Evolutionary conservation across 2,888 invertebrate species (phyloP).

Genomic region (Lottia scabra): DNA sequence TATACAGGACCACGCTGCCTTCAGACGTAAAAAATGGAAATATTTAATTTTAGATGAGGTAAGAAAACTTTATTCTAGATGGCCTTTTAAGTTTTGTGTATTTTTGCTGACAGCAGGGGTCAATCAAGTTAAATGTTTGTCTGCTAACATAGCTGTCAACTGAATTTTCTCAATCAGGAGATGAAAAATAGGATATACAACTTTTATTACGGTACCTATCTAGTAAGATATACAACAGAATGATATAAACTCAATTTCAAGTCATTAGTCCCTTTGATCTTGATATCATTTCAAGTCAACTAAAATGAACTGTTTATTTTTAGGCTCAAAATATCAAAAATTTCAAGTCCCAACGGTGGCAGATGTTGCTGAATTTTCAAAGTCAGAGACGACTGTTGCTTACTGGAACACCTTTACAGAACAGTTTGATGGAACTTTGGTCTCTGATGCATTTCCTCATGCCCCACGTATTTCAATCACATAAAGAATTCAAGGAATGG

Average conservation of each 20-base stretch:
- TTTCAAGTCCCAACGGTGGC: constrained; percentile 99
- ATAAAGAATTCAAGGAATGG: constrained; percentile 95
- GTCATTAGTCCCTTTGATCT: too few species aligned
- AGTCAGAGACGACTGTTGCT: constrained; percentile 84
- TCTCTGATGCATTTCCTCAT: constrained; percentile 97
- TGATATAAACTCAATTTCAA: too few species aligned
- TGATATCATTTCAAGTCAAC: too few species aligned
- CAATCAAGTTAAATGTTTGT: too few species aligned
- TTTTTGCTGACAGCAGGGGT: too few species aligned
- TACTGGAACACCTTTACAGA: constrained; percentile 98
- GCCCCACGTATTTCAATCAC: constrained; percentile 85
- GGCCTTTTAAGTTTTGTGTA: too few species aligned
- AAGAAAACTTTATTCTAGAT: constrained; percentile 15
- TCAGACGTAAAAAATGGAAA: constrained; percentile 97
- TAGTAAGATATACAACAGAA: too few species aligned
- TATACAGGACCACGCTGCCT: constrained; percentile 97
- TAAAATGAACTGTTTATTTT: constrained; percentile 14
- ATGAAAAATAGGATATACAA: too few species aligned
- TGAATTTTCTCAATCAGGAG: too few species aligned
- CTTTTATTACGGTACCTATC: too few species aligned
- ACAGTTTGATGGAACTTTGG: constrained; percentile 98
- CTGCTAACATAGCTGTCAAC: too few species aligned
- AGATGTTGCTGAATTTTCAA: constrained; percentile 92
- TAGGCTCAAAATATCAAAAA: constrained; percentile 99
- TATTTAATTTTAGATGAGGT: constrained; percentile 93